Evolutionary conservation across 1,140 invertebrate species (phyloP), one percentile per base, ranked within the genome.

Genomic region (Doryteuthis pealeii): DNA sequence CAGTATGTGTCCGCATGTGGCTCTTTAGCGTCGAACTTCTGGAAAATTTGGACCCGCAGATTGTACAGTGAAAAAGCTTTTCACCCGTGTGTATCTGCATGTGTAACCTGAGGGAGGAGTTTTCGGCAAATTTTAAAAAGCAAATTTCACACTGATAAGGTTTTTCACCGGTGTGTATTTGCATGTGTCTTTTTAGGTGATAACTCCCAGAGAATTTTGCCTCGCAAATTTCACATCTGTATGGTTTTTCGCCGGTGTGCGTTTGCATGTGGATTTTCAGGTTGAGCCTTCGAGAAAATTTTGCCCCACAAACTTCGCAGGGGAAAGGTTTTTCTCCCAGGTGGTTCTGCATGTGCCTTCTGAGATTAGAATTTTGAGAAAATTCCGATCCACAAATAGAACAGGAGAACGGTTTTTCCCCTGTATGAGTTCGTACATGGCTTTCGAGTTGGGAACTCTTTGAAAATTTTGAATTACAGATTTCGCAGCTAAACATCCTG

Each of bases 381-480:
- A 62, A 28, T 6, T 62, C 54, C 18, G 26, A 5, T 22, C 45
- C 70, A 22, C 54, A 62, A 6, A 62, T 62, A 14, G 54, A n/a
- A 22, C 54, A 62, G 6, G 6, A 18, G 54, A 62, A 62, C 5
- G 54, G 54, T 62, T 62, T 62, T 18, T 62, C 54, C 10, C 54
- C 54, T n/a, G 54, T 62, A 22, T 62, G 54, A 62, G 54, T 62
- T 15, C 26, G 18, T 62, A 62, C 18, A 28, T 62, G 54, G 26
- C 26, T 62, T 6, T 62, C 26, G 0, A 62, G 26, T 5, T n/a
- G 22, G 26, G 18, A n/a, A n/a, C 54, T 2, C 6, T 62, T n/a
- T 8, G 92, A 90, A 85, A 94, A 94, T 65, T 87, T 85, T 94
- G 94, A 94, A 70, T 94, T 94, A 87, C 95, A 96, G 74, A 95